These are phyloP conservation scores for Timandra comae DNA, from an alignment of 2,888 invertebrate species.

Conservation along the genomic window DNA sequence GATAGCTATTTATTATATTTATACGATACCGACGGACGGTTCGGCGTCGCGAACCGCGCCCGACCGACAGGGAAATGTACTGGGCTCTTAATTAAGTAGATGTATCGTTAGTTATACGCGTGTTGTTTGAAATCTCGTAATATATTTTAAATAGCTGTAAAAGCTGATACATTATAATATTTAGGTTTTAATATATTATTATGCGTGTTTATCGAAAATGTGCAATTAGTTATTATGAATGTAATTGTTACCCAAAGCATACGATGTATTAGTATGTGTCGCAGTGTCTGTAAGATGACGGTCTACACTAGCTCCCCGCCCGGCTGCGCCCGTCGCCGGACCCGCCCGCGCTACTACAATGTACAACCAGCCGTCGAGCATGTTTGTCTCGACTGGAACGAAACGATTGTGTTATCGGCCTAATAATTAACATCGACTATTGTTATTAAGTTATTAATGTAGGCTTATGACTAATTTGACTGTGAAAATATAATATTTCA, in stretches of 20 bases:
- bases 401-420: constrained; percentile 23
- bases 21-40: constrained; percentile 39
- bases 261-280: constrained; percentile 46
- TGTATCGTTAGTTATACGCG: constrained; percentile 57
- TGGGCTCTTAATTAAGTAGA: constrained; percentile 60
- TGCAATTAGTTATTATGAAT: constrained; percentile 62
- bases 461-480: constrained; percentile 11
- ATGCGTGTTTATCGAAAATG: constrained; percentile 68
- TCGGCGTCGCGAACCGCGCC: constrained; percentile 25
- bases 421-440: constrained; percentile 29
- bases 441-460: constrained; percentile 17
- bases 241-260: constrained; percentile 71
- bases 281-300: constrained; percentile 28
- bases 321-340: too few species aligned
- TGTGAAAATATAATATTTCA: constrained; percentile 18
- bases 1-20: constrained; percentile 35
- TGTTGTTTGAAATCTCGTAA: constrained; percentile 76
- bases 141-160: constrained; percentile 59
- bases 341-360: constrained; percentile 10
- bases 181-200: constrained; percentile 50
- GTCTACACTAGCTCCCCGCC: too few species aligned
- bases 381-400: not conserved
- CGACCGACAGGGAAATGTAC: constrained; percentile 58
- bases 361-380: too few species aligned
- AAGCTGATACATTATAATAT: constrained; percentile 41